Percentiles rank a stretch among this genome's conserved stretches.
Conservation (phyloP, 2,113 vertebrate species). For the Peromyscus leucopus region DNA sequence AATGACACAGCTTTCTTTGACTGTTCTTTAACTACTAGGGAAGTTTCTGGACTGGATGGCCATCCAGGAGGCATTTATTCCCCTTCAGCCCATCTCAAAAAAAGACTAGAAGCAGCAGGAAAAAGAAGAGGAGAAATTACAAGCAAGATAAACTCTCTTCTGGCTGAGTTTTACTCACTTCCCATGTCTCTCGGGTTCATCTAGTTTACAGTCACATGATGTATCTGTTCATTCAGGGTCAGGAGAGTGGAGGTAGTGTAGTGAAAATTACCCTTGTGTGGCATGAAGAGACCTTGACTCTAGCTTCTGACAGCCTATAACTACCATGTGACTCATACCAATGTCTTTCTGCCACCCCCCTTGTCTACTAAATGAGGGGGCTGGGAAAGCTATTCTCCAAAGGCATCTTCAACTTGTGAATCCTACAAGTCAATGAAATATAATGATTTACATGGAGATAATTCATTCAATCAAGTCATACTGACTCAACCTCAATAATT, state of each 20-base stretch:
- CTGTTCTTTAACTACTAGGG: neutral
- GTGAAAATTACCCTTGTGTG: neutral
- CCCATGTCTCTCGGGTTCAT: neutral
- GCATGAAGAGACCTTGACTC: neutral
- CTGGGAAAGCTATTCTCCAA: neutral
- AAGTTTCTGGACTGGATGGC: neutral
- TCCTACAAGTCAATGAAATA: slow-evolving; percentile 38
- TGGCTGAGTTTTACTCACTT: neutral
- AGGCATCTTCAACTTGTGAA: neutral
- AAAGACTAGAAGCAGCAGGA: neutral
- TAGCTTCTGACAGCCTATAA: neutral
- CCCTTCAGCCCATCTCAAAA: neutral
- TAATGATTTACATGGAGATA: slow-evolving; percentile 58
- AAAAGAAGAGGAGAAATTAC: neutral
- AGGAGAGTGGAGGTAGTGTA: neutral
- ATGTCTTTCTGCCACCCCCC: neutral
- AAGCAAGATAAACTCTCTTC: neutral
- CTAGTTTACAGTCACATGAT: neutral
- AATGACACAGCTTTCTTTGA: neutral
- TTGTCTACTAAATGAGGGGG: neutral
- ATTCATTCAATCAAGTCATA: slow-evolving; percentile 62
- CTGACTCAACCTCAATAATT: slow-evolving; percentile 71
- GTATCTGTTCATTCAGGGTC: no score
- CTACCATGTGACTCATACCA: neutral
- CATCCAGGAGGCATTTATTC: neutral